phyloP scores from a whole-genome alignment of 2,888 invertebrate species.

The Pammene aurita region DNA sequence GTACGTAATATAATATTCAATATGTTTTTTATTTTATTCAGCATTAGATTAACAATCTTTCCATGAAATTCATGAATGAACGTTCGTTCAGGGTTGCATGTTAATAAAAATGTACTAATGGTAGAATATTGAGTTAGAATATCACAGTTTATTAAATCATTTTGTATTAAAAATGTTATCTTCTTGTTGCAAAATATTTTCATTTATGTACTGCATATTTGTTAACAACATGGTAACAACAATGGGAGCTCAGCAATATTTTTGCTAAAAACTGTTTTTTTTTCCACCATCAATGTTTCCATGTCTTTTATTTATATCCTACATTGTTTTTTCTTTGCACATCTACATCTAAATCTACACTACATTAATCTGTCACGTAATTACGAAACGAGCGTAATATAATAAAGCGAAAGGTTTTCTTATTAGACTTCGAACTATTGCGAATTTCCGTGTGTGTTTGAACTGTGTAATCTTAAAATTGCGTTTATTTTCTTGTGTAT shows the following conservation, averaged over 20 bases:
- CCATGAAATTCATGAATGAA: no score
- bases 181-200: neutral
- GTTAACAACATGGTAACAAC: no score
- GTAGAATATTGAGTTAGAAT: neutral
- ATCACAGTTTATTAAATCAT: neutral
- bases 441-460: slow-evolving; percentile 24
- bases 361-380: slow-evolving; percentile 37
- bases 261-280: neutral
- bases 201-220: no score
- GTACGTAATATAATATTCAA: no score
- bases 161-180: neutral
- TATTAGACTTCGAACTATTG: slow-evolving; percentile 21
- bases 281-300: slow-evolving; percentile 19
- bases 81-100: slow-evolving; percentile 1
- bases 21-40: no score
- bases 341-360: slow-evolving; percentile 8
- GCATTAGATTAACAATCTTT: no score
- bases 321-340: slow-evolving; percentile 8
- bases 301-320: slow-evolving; percentile 29
- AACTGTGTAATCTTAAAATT: slow-evolving; percentile 17
- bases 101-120: neutral
- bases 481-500: slow-evolving; percentile 17
- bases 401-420: slow-evolving; percentile 33
- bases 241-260: no score
- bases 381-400: slow-evolving; percentile 26